These are phyloP conservation scores for Psococerastis gibbosa DNA, from an alignment of 2,888 invertebrate species.

Conservation along the genomic window DNA sequence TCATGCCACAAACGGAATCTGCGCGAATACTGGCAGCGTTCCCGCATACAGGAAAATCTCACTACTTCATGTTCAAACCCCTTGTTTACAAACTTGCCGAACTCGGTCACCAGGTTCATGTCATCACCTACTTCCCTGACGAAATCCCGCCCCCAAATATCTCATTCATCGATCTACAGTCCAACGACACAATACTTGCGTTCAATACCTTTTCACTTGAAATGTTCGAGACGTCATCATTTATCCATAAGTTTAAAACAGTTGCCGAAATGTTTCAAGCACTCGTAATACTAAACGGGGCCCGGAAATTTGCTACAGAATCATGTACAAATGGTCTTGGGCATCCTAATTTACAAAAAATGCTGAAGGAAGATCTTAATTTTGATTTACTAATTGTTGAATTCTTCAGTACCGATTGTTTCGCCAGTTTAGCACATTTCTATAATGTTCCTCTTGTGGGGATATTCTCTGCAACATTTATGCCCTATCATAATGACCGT, in stretches of 20 bases:
- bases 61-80: conserved; percentile 19
- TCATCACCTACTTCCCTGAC: conserved; percentile 18
- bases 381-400: conserved; percentile 51
- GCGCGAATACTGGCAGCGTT: conserved; percentile 15
- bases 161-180: background rate
- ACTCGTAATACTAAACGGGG: too few relatives aligned
- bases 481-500: conserved; percentile 40
- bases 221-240: conserved; percentile 22
- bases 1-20: too few relatives aligned
- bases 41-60: conserved; percentile 18
- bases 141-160: conserved; percentile 4
- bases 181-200: background rate
- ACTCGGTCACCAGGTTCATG: conserved; percentile 20
- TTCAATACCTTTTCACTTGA: conserved; percentile 20
- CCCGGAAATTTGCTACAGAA: too few relatives aligned
- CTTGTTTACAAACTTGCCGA: conserved; percentile 18
- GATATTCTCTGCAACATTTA: conserved; percentile 35
- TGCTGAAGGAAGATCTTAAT: conserved; percentile 18
- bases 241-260: too few relatives aligned
- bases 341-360: conserved; percentile 13
- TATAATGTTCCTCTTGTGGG: conserved; percentile 40
- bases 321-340: too few relatives aligned
- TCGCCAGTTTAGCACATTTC: conserved; percentile 41
- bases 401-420: conserved; percentile 52
- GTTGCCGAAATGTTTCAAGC: too few relatives aligned